A percentile compares a stretch with the other conserved stretches of the same genome.
Evolutionary conservation across 2,888 invertebrate species (phyloP).

Genomic region (Psococerastis gibbosa): DNA sequence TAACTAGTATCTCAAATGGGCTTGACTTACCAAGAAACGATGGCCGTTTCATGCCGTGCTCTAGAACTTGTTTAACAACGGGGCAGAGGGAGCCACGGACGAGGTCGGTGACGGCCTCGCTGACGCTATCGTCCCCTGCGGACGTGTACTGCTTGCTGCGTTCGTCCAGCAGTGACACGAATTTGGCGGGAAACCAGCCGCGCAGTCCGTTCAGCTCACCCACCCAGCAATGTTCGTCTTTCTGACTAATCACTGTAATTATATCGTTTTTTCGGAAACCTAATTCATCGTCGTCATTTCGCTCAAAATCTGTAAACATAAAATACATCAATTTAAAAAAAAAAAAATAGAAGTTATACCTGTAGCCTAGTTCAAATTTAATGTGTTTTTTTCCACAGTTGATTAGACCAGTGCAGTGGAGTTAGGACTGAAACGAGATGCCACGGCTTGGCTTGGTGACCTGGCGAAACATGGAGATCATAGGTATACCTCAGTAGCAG

Average conservation of each 20-base stretch:
- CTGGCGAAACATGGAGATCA: no score
- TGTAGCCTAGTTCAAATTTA: no score
- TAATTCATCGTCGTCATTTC: conserved; percentile 94
- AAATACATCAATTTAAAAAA: background rate
- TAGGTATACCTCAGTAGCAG: no score
- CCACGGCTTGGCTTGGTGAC: no score
- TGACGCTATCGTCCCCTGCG: conserved; percentile 93
- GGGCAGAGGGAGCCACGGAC: conserved; percentile 88
- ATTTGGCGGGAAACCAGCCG: conserved; percentile 95
- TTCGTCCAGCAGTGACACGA: conserved; percentile 91
- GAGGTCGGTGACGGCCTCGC: conserved; percentile 90
- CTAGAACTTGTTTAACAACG: conserved; percentile 78
- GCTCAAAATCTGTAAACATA: conserved; percentile 61
- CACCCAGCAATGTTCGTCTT: conserved; percentile 98
- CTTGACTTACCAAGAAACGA: conserved; percentile 53
- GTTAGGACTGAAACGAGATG: no score
- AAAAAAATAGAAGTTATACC: no score
- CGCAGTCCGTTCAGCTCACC: conserved; percentile 88
- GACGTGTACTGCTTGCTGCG: conserved; percentile 76
- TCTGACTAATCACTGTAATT: conserved; percentile 89
- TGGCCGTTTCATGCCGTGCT: conserved; percentile 87
- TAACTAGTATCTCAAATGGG: no score
- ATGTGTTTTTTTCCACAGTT: no score
- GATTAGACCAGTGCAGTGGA: no score
- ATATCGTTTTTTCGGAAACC: conserved; percentile 98